phyloP scores from a whole-genome alignment of 2,113 vertebrate species.

The Choloepus hoffmanni region DNA sequence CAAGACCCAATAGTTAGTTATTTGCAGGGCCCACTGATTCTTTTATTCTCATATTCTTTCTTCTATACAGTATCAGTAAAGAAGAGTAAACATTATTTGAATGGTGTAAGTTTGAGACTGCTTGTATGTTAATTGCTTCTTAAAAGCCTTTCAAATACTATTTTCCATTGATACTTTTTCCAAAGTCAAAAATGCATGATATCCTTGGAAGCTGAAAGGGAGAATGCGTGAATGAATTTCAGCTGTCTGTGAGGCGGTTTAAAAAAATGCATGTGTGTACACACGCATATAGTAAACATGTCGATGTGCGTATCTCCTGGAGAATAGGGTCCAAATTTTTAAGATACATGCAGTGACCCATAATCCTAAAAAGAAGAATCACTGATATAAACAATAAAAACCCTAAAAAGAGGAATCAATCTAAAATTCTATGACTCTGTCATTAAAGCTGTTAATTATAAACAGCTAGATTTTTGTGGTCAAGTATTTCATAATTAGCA shows the following conservation, averaged over 20 bases:
- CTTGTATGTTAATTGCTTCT: neutral
- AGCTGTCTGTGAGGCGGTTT: neutral
- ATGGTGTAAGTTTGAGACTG: neutral
- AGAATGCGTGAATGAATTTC: slow-evolving; percentile 8
- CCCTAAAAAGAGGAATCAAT: neutral
- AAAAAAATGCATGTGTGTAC: neutral
- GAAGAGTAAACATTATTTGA: neutral
- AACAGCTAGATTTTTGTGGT: slow-evolving; percentile 60
- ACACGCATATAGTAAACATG: neutral
- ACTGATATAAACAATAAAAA: neutral
- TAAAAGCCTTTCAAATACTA: neutral
- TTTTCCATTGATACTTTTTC: neutral
- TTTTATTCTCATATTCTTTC: slow-evolving; percentile 29
- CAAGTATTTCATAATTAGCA: slow-evolving; percentile 68
- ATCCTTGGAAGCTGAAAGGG: neutral
- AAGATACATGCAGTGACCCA: neutral
- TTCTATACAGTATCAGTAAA: neutral
- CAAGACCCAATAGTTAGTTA: neutral
- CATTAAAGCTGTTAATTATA: slow-evolving; percentile 52
- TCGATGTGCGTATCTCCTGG: neutral
- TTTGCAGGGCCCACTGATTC: neutral
- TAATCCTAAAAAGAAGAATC: neutral
- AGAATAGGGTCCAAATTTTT: neutral
- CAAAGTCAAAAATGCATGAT: neutral
- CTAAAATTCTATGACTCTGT: slow-evolving; percentile 14